Conservation (phyloP, 2,797 vertebrate genomes). For the Numenius phaeopus region DNA sequence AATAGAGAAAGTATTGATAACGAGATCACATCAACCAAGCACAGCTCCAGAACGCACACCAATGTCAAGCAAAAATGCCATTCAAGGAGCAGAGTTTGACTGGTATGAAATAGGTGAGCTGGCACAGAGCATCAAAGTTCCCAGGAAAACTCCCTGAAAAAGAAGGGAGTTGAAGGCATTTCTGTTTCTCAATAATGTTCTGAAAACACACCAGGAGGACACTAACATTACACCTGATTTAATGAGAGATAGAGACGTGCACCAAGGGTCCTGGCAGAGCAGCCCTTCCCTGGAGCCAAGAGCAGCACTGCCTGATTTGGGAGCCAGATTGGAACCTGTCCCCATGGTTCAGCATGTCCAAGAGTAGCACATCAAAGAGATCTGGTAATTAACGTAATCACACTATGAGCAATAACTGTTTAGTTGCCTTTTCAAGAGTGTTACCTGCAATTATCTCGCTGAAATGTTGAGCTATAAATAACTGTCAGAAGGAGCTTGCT, state of each 20-base stretch:
- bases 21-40: not conserved
- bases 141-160: not conserved
- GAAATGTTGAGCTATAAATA: not conserved
- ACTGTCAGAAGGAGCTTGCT: not conserved
- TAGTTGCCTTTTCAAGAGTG: not conserved
- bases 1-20: not conserved
- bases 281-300: not conserved
- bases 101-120: not conserved
- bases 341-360: not conserved
- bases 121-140: not conserved
- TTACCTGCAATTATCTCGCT: not conserved
- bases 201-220: not conserved
- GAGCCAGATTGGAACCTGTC: not conserved
- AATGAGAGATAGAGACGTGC: not conserved
- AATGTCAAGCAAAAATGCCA: not conserved
- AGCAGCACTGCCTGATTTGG: accelerated
- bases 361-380: not conserved
- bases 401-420: not conserved
- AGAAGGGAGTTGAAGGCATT: not conserved
- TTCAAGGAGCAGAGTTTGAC: not conserved
- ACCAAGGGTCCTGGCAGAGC: not conserved
- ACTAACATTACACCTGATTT: not conserved
- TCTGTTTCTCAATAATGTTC: not conserved
- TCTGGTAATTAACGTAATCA: not conserved
- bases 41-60: not conserved